Conservation (phyloP, 2,113 vertebrate species). For the Oceanites oceanicus region DNA sequence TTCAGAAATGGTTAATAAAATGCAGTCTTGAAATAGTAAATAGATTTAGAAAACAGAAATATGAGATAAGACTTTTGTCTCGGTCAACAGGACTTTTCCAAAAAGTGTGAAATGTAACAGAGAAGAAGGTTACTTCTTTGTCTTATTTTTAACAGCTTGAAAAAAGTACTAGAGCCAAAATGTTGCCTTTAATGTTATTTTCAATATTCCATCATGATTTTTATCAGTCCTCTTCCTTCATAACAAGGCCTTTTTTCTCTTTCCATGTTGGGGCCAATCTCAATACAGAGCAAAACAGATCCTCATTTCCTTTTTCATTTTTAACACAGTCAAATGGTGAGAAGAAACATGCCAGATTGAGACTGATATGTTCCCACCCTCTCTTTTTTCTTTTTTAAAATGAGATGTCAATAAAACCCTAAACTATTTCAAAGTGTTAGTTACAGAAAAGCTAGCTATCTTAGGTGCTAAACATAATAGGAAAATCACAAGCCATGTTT, state of each 20-base stretch:
- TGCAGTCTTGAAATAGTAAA: not conserved
- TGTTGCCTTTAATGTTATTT: constrained; percentile 22
- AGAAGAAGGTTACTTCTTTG: not conserved
- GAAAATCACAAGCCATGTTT: not conserved
- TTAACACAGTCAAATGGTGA: not conserved
- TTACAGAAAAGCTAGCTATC: not conserved
- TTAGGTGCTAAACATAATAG: not conserved
- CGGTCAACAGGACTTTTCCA: not conserved
- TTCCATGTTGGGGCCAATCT: not conserved
- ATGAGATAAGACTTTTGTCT: not conserved
- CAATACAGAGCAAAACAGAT: not conserved
- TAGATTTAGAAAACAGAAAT: not conserved
- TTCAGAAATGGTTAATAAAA: not conserved
- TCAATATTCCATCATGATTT: not conserved
- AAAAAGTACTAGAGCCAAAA: not conserved
- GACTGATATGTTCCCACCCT: not conserved
- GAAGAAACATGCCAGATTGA: not conserved
- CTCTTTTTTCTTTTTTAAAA: not conserved
- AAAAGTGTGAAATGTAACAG: constrained; percentile 7
- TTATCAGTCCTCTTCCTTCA: constrained; percentile 1
- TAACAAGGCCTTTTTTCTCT: constrained; percentile 18
- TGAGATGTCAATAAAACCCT: not conserved
- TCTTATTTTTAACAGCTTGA: not conserved
- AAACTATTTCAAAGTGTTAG: not conserved
- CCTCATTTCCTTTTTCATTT: constrained; percentile 6